phyloP scores from a whole-genome alignment of 2,113 vertebrate genomes.

The Arvicanthis niloticus region DNA sequence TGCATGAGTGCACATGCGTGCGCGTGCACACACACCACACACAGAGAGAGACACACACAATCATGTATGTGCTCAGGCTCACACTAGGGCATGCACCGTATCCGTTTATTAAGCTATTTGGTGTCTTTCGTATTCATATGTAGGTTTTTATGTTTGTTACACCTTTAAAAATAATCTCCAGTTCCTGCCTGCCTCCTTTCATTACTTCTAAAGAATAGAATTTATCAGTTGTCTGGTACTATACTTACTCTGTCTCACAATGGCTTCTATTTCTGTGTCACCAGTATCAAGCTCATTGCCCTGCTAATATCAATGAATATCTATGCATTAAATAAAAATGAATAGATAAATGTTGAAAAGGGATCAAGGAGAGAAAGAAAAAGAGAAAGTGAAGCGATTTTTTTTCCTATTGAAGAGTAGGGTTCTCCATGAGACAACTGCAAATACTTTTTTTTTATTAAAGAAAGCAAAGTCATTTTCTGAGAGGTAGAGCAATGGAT shows the following conservation, averaged over 20 bases:
- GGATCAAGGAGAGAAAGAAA: background rate
- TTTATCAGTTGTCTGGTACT: background rate
- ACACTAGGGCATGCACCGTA: background rate
- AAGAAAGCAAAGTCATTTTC: slow-evolving; percentile 10
- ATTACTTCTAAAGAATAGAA: slow-evolving; percentile 6
- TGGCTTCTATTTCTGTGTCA: background rate
- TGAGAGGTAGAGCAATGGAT: background rate
- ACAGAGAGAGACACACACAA: background rate
- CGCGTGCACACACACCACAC: background rate
- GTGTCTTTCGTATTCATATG: background rate
- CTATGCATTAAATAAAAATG: background rate
- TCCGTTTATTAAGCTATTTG: background rate
- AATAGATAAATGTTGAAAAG: background rate
- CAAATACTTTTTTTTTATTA: background rate
- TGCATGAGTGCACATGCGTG: background rate
- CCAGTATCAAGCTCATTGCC: background rate
- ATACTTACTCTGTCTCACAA: background rate
- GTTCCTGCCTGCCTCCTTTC: background rate
- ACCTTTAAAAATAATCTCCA: background rate
- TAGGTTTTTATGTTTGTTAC: background rate
- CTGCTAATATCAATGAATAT: background rate
- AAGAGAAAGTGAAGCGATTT: background rate
- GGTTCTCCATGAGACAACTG: background rate
- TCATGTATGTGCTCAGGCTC: background rate
- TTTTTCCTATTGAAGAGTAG: background rate